Conservation (phyloP, 2,888 invertebrate genomes). For the Synergus itoensis region DNA sequence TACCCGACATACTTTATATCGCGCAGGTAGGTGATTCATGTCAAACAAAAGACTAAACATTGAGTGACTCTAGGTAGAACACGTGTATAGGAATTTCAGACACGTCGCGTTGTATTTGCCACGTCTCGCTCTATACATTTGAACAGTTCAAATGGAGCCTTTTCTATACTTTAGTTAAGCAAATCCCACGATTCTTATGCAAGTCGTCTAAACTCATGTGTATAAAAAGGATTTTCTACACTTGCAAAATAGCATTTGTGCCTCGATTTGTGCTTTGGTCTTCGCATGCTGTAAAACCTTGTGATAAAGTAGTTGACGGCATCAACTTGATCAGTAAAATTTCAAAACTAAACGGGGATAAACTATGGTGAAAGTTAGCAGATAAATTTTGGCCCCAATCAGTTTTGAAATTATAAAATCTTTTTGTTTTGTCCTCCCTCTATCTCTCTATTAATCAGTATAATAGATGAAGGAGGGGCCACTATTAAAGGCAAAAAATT, state of each 20-base stretch:
- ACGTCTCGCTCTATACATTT: constrained; percentile 46
- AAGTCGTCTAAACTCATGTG: not conserved
- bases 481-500: not conserved
- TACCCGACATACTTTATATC: constrained; percentile 50
- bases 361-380: too few species aligned
- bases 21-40: constrained; percentile 70
- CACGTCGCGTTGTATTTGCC: constrained; percentile 53
- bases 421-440: too few species aligned
- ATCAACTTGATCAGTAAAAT: not conserved
- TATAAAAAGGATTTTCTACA: not conserved
- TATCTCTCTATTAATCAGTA: too few species aligned
- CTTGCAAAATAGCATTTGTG: not conserved
- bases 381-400: too few species aligned
- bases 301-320: not conserved
- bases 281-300: not conserved
- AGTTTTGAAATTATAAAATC: too few species aligned
- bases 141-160: constrained; percentile 44
- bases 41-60: constrained; percentile 74
- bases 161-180: not conserved
- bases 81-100: constrained; percentile 70
- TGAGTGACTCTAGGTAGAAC: constrained; percentile 66
- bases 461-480: too few species aligned
- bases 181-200: not conserved
- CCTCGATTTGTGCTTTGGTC: not conserved
- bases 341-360: too few species aligned